phyloP scores from a whole-genome alignment of 2,888 invertebrate genomes.

The Nymphalis urticae region DNA sequence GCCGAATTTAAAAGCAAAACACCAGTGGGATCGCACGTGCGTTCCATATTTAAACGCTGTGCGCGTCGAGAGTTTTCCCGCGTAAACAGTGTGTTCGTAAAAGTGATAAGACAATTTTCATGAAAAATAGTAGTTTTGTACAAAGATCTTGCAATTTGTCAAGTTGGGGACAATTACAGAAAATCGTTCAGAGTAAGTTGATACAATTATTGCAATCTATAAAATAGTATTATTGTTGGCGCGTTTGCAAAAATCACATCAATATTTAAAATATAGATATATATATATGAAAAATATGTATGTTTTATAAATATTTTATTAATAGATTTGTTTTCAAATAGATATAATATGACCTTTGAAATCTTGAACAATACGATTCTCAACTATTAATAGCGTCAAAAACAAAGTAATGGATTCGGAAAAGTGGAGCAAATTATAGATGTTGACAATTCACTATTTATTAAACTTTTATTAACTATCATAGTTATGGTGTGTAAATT shows the following conservation, averaged over 20 bases:
- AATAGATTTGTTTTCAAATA: not conserved
- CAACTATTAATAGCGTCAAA: not conserved
- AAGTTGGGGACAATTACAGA: slow-evolving; percentile 29
- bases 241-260: not conserved
- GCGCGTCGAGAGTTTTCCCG: slow-evolving; percentile 41
- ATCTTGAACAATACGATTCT: not conserved
- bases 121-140: slow-evolving; percentile 6
- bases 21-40: slow-evolving; percentile 45
- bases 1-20: slow-evolving; percentile 40
- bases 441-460: not conserved
- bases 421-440: not conserved
- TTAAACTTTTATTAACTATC: not conserved
- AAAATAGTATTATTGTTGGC: not conserved
- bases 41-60: slow-evolving; percentile 61
- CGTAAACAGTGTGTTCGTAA: slow-evolving; percentile 39
- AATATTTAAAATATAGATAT: no score
- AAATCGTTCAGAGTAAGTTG: slow-evolving; percentile 12
- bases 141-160: slow-evolving; percentile 15
- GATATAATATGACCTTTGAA: not conserved
- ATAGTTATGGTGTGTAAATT: not conserved
- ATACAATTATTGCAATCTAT: not conserved
- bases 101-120: slow-evolving; percentile 13
- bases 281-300: no score
- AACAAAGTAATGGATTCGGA: slow-evolving; percentile 1
- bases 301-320: not conserved